Conservation (phyloP, 2,797 vertebrate species). For the Jordanella pulchra region DNA sequence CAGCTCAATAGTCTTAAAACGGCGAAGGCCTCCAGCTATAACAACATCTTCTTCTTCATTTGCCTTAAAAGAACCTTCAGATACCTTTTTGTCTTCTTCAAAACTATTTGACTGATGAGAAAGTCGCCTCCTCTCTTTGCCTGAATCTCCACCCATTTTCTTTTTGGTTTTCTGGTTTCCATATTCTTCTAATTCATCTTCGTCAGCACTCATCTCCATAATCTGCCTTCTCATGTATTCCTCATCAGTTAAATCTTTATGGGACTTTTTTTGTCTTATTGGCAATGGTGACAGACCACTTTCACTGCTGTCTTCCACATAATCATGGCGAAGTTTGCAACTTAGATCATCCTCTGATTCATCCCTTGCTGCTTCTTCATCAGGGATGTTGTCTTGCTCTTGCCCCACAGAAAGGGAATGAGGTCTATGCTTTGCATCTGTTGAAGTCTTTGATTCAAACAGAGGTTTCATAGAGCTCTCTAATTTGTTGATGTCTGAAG, state of each 20-base stretch:
- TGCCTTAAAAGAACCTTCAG: slow-evolving; percentile 74
- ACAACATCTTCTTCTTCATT: slow-evolving; percentile 83
- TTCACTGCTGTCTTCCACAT: slow-evolving; percentile 97
- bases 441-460: slow-evolving; percentile 82
- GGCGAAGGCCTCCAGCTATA: slow-evolving; percentile 89
- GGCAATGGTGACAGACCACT: slow-evolving; percentile 92
- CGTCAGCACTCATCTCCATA: slow-evolving; percentile 98
- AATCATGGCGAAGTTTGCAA: slow-evolving; percentile 95
- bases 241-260: slow-evolving; percentile 88
- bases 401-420: slow-evolving; percentile 92
- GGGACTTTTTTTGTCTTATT: slow-evolving; percentile 82
- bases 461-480: slow-evolving; percentile 92
- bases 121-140: slow-evolving; percentile 88
- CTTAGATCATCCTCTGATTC: slow-evolving; percentile 96
- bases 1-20: slow-evolving; percentile 98
- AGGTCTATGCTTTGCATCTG: slow-evolving; percentile 87
- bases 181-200: slow-evolving; percentile 89
- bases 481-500: slow-evolving; percentile 92
- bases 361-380: slow-evolving; percentile 86
- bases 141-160: slow-evolving; percentile 82
- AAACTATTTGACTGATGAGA: slow-evolving; percentile 88
- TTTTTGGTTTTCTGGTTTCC: slow-evolving; percentile 81
- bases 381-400: slow-evolving; percentile 86
- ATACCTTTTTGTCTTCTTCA: slow-evolving; percentile 87
- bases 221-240: slow-evolving; percentile 98